Evolutionary conservation across 2,888 invertebrate genomes (phyloP).

Genomic region (Leptopilina myrica): DNA sequence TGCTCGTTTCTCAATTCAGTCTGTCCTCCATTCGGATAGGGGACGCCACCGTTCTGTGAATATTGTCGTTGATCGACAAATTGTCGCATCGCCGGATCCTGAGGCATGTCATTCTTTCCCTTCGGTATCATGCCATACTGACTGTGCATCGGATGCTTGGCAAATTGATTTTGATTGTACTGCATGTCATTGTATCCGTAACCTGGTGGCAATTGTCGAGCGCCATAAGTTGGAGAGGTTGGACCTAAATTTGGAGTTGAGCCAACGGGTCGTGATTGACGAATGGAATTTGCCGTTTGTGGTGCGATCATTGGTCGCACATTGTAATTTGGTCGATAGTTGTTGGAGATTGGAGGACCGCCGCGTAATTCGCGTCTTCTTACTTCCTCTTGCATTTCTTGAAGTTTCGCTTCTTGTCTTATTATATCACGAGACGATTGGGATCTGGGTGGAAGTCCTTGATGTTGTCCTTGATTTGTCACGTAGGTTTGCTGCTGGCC

Average conservation of each 20-base stretch:
- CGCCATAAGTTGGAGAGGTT: conserved; percentile 62
- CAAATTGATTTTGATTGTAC: conserved; percentile 67
- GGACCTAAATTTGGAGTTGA: conserved; percentile 70
- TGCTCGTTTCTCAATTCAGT: conserved; percentile 63
- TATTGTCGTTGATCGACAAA: conserved; percentile 59
- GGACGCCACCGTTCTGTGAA: conserved; percentile 54
- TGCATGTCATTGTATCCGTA: conserved; percentile 67
- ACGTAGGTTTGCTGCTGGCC: conserved; percentile 62
- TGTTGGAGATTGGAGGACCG: conserved; percentile 60
- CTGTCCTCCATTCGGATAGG: conserved; percentile 62
- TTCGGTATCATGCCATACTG: conserved; percentile 63
- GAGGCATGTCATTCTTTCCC: conserved; percentile 60
- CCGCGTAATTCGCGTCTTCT: conserved; percentile 78
- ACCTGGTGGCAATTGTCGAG: conserved; percentile 55
- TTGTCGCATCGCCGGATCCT: conserved; percentile 55
- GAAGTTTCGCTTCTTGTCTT: conserved; percentile 82
- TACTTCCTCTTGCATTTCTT: conserved; percentile 90
- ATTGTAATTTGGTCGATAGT: conserved; percentile 67
- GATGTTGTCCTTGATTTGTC: conserved; percentile 65
- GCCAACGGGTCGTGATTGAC: conserved; percentile 68
- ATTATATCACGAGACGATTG: conserved; percentile 78
- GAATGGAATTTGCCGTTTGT: conserved; percentile 63
- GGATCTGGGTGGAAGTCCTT: conserved; percentile 73
- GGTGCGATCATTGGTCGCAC: conserved; percentile 64
- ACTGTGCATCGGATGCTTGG: conserved; percentile 61